phyloP scores from a whole-genome alignment of 2,797 vertebrate genomes.

The Eutrigla gurnardus region DNA sequence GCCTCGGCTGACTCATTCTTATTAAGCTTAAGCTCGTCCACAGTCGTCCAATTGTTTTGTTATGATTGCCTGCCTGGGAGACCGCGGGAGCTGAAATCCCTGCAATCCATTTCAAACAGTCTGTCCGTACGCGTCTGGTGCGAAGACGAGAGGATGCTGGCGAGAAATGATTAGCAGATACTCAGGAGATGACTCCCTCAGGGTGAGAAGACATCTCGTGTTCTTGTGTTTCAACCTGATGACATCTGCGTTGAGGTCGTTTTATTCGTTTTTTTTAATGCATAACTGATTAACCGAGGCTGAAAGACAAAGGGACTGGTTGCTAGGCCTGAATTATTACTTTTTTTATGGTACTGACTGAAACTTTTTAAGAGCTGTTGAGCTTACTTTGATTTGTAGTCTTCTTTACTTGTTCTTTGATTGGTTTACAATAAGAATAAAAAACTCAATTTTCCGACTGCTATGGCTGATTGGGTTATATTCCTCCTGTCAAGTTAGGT shows the following conservation, averaged over 20 bases:
- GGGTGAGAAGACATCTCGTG: conserved; percentile 11
- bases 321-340: too few species aligned
- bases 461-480: too few species aligned
- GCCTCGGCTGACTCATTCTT: conserved; percentile 28
- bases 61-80: conserved; percentile 38
- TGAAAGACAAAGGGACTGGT: background rate
- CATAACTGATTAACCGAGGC: conserved; percentile 1
- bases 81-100: conserved; percentile 24
- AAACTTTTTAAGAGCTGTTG: background rate
- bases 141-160: conserved; percentile 25
- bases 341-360: background rate
- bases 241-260: background rate
- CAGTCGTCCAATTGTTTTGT: conserved; percentile 50
- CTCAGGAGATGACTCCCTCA: conserved; percentile 13
- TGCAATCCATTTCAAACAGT: conserved; percentile 35
- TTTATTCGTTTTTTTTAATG: conserved; percentile 20
- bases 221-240: conserved; percentile 28
- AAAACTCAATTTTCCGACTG: too few species aligned
- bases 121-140: background rate
- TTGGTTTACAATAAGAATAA: too few species aligned
- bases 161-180: conserved; percentile 40
- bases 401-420: background rate
- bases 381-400: background rate
- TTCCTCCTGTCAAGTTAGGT: too few species aligned
- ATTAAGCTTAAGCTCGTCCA: conserved; percentile 48